Conservation (phyloP, 2,113 vertebrate genomes). For the Deroptyus accipitrinus region DNA sequence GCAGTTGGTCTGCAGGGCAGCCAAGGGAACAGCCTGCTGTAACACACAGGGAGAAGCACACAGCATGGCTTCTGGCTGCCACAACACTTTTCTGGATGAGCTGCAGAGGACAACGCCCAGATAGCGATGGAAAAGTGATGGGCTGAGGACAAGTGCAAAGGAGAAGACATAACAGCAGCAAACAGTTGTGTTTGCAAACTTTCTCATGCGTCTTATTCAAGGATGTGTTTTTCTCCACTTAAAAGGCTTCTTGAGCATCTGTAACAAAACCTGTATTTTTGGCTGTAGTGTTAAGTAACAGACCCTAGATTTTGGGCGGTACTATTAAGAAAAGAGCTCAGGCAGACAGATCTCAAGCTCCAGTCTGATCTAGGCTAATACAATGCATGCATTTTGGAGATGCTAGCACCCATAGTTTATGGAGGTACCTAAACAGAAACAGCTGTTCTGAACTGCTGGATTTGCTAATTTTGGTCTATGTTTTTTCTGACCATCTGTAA, state of each 20-base stretch:
- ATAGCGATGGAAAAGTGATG: background rate
- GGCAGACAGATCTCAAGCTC: background rate
- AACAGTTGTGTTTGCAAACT: background rate
- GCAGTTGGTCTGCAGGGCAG: background rate
- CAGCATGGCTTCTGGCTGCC: accelerated
- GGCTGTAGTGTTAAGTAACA: background rate
- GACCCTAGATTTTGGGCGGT: background rate
- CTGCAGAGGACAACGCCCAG: background rate
- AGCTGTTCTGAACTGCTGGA: background rate
- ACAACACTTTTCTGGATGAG: background rate
- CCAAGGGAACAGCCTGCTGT: background rate
- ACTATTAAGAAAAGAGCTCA: background rate
- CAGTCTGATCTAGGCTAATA: background rate
- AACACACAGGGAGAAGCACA: background rate
- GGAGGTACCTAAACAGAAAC: background rate
- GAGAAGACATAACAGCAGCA: background rate
- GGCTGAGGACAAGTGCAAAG: background rate
- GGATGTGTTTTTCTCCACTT: background rate
- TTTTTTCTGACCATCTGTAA: background rate
- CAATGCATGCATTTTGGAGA: background rate
- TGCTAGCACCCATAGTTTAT: background rate
- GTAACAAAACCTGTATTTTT: background rate
- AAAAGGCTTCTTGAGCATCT: background rate
- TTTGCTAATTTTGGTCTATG: background rate
- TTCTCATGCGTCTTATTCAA: background rate